Evolutionary conservation across 2,113 vertebrate species (phyloP).

Genomic region (Hydrolagus affinis): DNA sequence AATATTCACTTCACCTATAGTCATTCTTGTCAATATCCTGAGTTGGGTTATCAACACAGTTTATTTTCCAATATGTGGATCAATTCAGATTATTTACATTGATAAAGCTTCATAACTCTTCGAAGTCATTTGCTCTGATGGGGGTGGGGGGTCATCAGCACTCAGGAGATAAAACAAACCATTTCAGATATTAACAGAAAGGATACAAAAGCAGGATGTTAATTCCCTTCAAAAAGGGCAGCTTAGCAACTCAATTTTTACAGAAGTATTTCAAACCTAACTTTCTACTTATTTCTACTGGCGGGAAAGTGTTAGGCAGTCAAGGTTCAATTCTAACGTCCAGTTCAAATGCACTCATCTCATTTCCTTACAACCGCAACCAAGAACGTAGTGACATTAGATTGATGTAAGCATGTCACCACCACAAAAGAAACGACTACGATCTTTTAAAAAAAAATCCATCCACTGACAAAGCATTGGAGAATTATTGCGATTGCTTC

Average conservation of each 20-base stretch:
- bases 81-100: background rate
- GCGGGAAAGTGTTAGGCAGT: background rate
- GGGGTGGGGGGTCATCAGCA: background rate
- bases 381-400: background rate
- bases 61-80: no score
- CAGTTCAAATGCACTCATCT: slow-evolving; percentile 3
- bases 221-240: background rate
- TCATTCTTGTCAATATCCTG: no score
- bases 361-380: slow-evolving; percentile 16
- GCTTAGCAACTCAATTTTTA: background rate
- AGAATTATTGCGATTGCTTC: slow-evolving; percentile 24
- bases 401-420: slow-evolving; percentile 23
- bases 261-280: background rate
- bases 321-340: slow-evolving; percentile 15
- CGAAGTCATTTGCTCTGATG: background rate
- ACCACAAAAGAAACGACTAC: background rate
- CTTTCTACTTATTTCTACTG: slow-evolving; percentile 15
- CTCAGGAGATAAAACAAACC: background rate
- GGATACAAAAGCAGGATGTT: background rate
- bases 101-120: background rate
- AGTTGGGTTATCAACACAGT: no score
- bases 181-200: background rate
- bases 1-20: no score
- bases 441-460: background rate
- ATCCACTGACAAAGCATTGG: slow-evolving; percentile 14